Percentiles rank a stretch among this genome's conserved stretches.
Conservation (phyloP, 2,888 invertebrate species). For the Nycteola revayana region DNA sequence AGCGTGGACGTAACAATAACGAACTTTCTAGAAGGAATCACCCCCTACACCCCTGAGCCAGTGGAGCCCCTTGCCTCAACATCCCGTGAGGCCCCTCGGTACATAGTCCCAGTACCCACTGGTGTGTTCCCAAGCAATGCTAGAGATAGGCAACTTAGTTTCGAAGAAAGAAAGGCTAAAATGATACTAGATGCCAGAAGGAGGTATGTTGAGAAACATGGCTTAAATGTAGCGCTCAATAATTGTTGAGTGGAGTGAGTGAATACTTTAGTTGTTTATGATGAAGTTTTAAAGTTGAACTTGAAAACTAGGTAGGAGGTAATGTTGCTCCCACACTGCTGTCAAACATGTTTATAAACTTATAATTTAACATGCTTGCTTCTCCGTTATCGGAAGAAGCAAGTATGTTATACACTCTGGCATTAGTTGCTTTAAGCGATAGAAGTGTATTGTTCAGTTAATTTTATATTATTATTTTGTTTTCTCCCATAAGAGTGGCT, state of each 20-base stretch:
- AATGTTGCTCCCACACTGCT: too few species aligned
- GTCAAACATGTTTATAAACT: too few species aligned
- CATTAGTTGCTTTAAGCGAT: too few species aligned
- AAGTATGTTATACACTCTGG: too few species aligned
- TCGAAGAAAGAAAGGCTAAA: slow-evolving; percentile 89
- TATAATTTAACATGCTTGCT: too few species aligned
- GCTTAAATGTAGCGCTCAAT: slow-evolving; percentile 61
- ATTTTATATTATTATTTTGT: too few species aligned
- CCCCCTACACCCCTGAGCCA: slow-evolving; percentile 76
- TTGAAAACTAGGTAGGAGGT: too few species aligned
- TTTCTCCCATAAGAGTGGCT: too few species aligned
- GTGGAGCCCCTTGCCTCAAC: slow-evolving; percentile 24
- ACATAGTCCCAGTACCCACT: slow-evolving; percentile 53
- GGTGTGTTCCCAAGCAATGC: slow-evolving; percentile 80
- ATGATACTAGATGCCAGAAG: slow-evolving; percentile 89
- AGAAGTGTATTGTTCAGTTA: too few species aligned
- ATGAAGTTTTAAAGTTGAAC: slow-evolving; percentile 6
- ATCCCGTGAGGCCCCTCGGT: slow-evolving; percentile 31
- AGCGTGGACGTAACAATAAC: slow-evolving; percentile 91
- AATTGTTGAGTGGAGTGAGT: slow-evolving; percentile 38
- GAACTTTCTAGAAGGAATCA: slow-evolving; percentile 89
- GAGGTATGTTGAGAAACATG: slow-evolving; percentile 90
- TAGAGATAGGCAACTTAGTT: slow-evolving; percentile 86
- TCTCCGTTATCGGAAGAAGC: too few species aligned
- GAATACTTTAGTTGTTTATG: slow-evolving; percentile 35